These are phyloP conservation scores for Chlorodrepanis virens DNA, from an alignment of 2,113 vertebrate species.

Conservation along the genomic window DNA sequence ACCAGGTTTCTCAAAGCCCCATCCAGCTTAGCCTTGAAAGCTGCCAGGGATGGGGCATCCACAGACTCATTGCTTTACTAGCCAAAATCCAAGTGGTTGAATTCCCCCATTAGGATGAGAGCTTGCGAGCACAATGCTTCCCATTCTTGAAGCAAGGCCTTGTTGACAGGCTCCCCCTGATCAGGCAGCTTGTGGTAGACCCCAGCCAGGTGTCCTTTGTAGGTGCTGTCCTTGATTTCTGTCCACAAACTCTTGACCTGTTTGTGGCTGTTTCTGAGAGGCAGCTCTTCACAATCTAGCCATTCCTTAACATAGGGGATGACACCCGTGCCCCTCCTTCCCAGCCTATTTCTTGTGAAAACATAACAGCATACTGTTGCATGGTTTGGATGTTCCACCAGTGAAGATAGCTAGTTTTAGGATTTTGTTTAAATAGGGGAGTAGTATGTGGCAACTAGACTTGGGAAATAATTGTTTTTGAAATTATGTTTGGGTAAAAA, in stretches of 20 bases:
- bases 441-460: not conserved
- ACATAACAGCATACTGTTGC: not conserved
- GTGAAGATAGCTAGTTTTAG: not conserved
- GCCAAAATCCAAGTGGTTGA: not conserved
- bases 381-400: not conserved
- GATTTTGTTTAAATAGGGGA: not conserved
- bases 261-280: not conserved
- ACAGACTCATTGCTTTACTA: not conserved
- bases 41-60: not conserved
- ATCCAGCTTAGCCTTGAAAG: not conserved
- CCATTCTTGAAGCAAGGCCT: not conserved
- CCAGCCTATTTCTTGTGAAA: not conserved
- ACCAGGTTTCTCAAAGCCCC: not conserved
- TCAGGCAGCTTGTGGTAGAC: not conserved
- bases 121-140: not conserved
- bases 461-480: not conserved
- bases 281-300: not conserved
- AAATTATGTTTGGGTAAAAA: not conserved
- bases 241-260: not conserved
- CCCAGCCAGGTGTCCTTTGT: not conserved
- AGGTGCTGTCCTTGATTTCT: not conserved
- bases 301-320: fast-evolving
- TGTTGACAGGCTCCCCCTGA: not conserved
- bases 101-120: not conserved
- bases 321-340: fast-evolving